Conservation (phyloP, 2,113 vertebrate genomes). For the Semnornis frantzii region DNA sequence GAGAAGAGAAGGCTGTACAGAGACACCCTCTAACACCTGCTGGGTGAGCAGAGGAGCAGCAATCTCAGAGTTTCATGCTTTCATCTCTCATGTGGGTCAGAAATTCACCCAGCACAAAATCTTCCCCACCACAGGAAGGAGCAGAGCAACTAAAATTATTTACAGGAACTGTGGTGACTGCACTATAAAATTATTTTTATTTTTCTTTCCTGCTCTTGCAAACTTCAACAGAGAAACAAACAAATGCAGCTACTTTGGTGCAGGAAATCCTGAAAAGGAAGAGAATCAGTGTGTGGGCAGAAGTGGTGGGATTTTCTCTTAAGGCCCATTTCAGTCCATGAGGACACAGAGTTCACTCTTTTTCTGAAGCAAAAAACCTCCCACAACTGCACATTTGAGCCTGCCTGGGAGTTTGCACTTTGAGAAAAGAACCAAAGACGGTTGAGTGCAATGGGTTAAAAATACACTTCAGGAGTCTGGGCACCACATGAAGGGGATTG, state of each 20-base stretch:
- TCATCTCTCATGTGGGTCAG: background rate
- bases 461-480: slow-evolving; percentile 21
- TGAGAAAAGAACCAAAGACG: slow-evolving; percentile 45
- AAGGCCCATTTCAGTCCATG: background rate
- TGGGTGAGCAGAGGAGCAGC: background rate
- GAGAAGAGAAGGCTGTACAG: background rate
- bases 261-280: slow-evolving; percentile 2
- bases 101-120: background rate
- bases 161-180: background rate
- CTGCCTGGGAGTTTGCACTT: slow-evolving; percentile 3
- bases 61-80: background rate
- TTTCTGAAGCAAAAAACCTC: background rate
- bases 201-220: background rate
- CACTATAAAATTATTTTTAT: background rate
- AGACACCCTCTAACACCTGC: background rate
- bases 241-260: background rate
- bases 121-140: background rate
- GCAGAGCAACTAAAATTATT: background rate
- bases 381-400: background rate
- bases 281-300: background rate
- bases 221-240: background rate
- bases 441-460: slow-evolving; percentile 43
- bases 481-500: background rate
- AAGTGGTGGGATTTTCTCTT: background rate
- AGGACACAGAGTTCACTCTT: background rate